These are phyloP conservation scores for Cathartes aura DNA, from an alignment of 2,113 vertebrate species.

Conservation along the genomic window DNA sequence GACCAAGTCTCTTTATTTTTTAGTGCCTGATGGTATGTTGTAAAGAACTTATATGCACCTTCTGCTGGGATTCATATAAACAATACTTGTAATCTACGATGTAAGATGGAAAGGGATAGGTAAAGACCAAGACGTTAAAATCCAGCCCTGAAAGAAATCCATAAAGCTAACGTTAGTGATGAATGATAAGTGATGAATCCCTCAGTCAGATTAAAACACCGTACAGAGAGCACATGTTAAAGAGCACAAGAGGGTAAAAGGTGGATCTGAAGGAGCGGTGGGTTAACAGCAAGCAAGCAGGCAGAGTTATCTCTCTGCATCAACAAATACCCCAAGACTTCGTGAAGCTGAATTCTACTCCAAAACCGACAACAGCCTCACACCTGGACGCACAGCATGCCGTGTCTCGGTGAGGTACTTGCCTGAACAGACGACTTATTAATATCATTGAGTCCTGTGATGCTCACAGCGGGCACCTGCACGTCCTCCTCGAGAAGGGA, in stretches of 20 bases:
- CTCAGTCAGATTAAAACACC: fast-evolving
- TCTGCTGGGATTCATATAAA: background rate
- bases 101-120: background rate
- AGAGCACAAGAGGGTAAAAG: fast-evolving
- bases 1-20: too few relatives aligned
- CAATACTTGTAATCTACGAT: fast-evolving
- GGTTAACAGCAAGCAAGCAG: background rate
- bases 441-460: background rate
- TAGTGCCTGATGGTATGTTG: background rate
- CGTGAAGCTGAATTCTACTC: background rate
- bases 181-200: background rate
- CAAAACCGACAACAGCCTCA: background rate
- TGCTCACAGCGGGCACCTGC: background rate
- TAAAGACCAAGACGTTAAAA: background rate
- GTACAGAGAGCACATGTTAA: fast-evolving
- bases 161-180: background rate
- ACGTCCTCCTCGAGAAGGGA: fast-evolving
- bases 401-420: background rate
- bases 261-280: background rate
- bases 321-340: background rate
- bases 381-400: background rate
- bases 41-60: background rate
- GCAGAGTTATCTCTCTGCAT: background rate
- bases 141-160: background rate
- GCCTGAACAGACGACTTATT: background rate